These are phyloP conservation scores for Cariama cristata DNA, from an alignment of 2,113 vertebrate genomes.

Conservation along the genomic window DNA sequence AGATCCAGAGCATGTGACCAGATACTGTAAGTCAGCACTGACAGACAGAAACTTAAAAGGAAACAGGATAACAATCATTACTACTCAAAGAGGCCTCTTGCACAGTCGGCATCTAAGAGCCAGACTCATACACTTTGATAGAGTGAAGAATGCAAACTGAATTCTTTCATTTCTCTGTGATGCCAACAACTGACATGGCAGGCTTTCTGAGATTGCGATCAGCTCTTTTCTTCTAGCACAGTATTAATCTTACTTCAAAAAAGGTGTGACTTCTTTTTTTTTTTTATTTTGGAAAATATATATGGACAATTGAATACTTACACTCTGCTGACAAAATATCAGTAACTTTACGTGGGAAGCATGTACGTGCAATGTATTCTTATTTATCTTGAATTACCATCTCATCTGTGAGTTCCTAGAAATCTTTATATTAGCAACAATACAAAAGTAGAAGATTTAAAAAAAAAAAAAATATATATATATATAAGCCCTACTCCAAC, in stretches of 20 bases:
- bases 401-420: background rate
- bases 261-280: background rate
- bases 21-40: background rate
- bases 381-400: background rate
- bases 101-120: background rate
- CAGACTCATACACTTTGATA: background rate
- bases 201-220: background rate
- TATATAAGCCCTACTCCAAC: background rate
- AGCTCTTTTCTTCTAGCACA: background rate
- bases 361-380: background rate
- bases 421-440: background rate
- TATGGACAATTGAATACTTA: background rate
- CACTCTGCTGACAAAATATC: background rate
- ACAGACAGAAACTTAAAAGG: conserved; percentile 13
- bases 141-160: background rate
- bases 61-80: background rate
- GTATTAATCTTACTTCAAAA: background rate
- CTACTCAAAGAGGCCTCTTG: background rate
- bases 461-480: background rate
- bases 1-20: background rate
- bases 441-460: background rate
- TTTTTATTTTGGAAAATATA: background rate
- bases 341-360: background rate
- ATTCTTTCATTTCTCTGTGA: background rate
- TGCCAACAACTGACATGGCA: background rate